A percentile compares a stretch with the other conserved stretches of the same genome.
Evolutionary conservation across 2,113 vertebrate species (phyloP).

Genomic region (Nannobrachium achirus): DNA sequence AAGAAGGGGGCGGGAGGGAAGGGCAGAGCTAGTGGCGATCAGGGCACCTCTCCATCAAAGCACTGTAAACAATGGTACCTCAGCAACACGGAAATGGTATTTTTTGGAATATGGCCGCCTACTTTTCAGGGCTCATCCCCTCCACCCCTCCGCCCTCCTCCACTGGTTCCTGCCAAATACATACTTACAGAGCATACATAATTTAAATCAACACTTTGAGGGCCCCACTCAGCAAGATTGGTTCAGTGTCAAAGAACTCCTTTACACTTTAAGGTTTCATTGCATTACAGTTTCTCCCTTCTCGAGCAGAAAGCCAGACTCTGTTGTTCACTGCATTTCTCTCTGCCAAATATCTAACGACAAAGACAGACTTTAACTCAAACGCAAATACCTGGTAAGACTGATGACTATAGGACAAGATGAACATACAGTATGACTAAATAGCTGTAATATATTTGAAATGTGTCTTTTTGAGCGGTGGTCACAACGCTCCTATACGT

Average conservation of each 20-base stretch:
- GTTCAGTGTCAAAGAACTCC: slow-evolving; percentile 49
- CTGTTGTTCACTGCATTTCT: slow-evolving; percentile 1
- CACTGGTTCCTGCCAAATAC: slow-evolving; percentile 67
- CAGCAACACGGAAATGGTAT: slow-evolving; percentile 71
- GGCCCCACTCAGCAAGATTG: slow-evolving; percentile 62
- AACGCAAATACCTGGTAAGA: not conserved
- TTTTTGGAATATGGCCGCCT: slow-evolving; percentile 74
- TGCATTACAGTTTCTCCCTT: slow-evolving; percentile 34
- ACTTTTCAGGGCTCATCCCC: slow-evolving; percentile 60
- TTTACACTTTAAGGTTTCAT: slow-evolving; percentile 48
- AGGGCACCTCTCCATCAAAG: slow-evolving; percentile 86
- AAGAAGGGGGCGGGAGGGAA: slow-evolving; percentile 73
- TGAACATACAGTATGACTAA: too few species aligned
- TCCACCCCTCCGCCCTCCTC: slow-evolving; percentile 19
- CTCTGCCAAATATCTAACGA: not conserved
- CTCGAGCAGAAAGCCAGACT: slow-evolving; percentile 28
- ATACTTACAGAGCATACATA: slow-evolving; percentile 75
- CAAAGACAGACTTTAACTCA: not conserved
- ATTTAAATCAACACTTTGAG: slow-evolving; percentile 66
- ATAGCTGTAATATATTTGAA: too few species aligned
- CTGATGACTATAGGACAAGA: not conserved
- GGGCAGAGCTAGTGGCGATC: slow-evolving; percentile 81
- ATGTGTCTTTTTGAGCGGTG: too few species aligned
- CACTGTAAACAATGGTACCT: slow-evolving; percentile 78
- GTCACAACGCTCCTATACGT: too few species aligned